Percentiles rank a stretch among this genome's conserved stretches.
These are phyloP conservation scores for Erebia ligea DNA, from an alignment of 2,888 invertebrate genomes.

Conservation along the genomic window DNA sequence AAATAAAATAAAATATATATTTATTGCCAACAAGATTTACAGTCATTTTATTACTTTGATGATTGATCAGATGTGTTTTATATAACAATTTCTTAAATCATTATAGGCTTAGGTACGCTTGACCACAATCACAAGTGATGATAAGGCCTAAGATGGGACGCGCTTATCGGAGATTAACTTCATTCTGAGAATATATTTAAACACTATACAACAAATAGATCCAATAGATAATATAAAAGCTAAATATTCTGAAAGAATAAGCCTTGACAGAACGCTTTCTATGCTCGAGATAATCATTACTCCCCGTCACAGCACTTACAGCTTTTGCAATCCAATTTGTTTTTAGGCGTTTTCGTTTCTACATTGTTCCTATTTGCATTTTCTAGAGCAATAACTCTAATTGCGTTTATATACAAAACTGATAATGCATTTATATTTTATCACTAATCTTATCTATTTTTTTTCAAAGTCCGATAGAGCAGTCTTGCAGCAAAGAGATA, in stretches of 20 bases:
- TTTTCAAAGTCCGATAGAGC: conserved; percentile 12
- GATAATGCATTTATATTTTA: not conserved
- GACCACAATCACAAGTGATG: too few relatives aligned
- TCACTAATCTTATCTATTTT: conserved; percentile 18
- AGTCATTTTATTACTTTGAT: too few relatives aligned
- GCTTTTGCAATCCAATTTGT: conserved; percentile 4
- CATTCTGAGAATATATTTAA: too few relatives aligned
- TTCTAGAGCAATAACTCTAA: not conserved
- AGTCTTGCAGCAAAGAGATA: conserved; percentile 5
- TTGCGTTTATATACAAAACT: not conserved
- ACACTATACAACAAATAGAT: too few relatives aligned
- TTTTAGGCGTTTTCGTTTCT: conserved; percentile 2
- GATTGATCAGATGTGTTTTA: too few relatives aligned
- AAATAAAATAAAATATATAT: too few relatives aligned
- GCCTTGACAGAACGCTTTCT: conserved; percentile 15
- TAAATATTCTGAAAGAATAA: not conserved
- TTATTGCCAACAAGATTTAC: too few relatives aligned
- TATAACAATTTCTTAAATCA: too few relatives aligned
- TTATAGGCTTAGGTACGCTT: too few relatives aligned
- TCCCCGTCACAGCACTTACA: not conserved
- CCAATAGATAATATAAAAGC: not conserved
- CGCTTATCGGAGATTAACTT: too few relatives aligned
- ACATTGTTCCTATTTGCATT: not conserved
- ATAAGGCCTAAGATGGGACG: too few relatives aligned
- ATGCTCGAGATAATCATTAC: not conserved